phyloP scores from a whole-genome alignment of 2,113 vertebrate species.

The Hypomesus transpacificus region DNA sequence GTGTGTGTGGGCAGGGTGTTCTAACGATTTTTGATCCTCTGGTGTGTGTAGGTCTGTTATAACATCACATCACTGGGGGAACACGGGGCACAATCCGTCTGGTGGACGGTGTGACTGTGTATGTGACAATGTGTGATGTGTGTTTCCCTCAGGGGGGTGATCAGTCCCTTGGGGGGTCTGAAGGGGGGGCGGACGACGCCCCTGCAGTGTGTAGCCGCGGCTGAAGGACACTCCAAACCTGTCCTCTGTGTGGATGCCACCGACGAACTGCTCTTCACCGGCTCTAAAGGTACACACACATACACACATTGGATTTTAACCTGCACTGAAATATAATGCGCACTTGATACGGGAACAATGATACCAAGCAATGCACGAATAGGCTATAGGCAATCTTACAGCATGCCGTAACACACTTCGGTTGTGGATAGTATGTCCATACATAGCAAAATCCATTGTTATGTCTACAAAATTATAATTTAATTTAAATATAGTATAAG shows the following conservation, averaged over 20 bases:
- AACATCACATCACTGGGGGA: background rate
- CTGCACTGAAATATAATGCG: too few relatives aligned
- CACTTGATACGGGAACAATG: too few relatives aligned
- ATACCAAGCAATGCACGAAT: too few relatives aligned
- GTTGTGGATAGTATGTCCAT: too few relatives aligned
- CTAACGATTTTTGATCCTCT: background rate
- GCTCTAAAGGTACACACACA: slow-evolving; percentile 84
- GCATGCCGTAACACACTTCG: too few relatives aligned
- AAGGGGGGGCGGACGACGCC: slow-evolving; percentile 89
- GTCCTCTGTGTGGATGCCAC: slow-evolving; percentile 95
- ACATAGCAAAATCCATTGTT: too few relatives aligned
- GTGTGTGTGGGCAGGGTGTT: slow-evolving; percentile 32
- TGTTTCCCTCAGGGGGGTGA: slow-evolving; percentile 81
- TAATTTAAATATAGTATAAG: too few relatives aligned
- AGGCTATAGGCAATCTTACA: too few relatives aligned
- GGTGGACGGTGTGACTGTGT: slow-evolving; percentile 16
- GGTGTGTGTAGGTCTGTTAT: background rate
- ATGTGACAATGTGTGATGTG: slow-evolving; percentile 6
- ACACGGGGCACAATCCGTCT: background rate
- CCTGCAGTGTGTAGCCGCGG: slow-evolving; percentile 88
- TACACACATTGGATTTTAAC: background rate
- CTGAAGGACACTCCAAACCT: slow-evolving; percentile 94
- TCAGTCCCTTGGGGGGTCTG: slow-evolving; percentile 85
- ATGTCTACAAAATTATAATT: too few relatives aligned
- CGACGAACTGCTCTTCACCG: slow-evolving; percentile 91